Conservation (phyloP, 1,140 invertebrate genomes). For the Euglossa dilemma region DNA sequence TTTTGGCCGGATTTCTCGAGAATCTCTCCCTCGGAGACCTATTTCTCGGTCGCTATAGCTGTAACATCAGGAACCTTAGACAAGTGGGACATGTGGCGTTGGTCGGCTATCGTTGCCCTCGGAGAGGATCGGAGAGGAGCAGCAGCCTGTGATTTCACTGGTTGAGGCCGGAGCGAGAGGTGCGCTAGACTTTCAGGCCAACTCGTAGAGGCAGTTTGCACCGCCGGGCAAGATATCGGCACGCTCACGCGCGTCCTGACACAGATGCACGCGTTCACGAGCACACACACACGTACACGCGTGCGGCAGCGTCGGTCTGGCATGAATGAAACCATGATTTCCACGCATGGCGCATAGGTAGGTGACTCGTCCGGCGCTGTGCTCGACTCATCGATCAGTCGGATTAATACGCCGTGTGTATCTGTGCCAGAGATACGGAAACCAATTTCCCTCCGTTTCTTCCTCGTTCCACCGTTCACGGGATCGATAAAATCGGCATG, state of each 20-base stretch:
- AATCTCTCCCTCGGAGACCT: too few species aligned
- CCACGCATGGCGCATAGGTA: constrained; percentile 73
- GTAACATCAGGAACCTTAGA: too few species aligned
- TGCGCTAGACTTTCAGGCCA: constrained; percentile 7
- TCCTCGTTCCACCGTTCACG: not conserved
- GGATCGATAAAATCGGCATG: constrained; percentile 41
- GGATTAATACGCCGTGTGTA: constrained; percentile 21
- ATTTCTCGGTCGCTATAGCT: too few species aligned
- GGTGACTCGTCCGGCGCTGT: constrained; percentile 37
- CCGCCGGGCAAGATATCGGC: constrained; percentile 27
- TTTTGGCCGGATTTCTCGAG: too few species aligned
- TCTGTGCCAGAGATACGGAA: constrained; percentile 17
- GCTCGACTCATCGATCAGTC: constrained; percentile 26
- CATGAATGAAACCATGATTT: constrained; percentile 79
- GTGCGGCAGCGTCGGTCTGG: constrained; percentile 57
- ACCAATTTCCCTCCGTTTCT: constrained; percentile 1
- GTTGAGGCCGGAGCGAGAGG: too few species aligned
- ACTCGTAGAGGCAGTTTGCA: constrained; percentile 22
- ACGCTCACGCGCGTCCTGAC: constrained; percentile 13
- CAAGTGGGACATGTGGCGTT: too few species aligned
- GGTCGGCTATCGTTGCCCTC: too few species aligned
- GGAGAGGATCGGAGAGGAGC: not conserved
- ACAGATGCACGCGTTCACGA: not conserved
- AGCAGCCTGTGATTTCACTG: not conserved
- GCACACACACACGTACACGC: not conserved